Evolutionary conservation across 2,113 vertebrate genomes (phyloP), one percentile per base, ranked within the genome.

Genomic region (Chamaea fasciata): DNA sequence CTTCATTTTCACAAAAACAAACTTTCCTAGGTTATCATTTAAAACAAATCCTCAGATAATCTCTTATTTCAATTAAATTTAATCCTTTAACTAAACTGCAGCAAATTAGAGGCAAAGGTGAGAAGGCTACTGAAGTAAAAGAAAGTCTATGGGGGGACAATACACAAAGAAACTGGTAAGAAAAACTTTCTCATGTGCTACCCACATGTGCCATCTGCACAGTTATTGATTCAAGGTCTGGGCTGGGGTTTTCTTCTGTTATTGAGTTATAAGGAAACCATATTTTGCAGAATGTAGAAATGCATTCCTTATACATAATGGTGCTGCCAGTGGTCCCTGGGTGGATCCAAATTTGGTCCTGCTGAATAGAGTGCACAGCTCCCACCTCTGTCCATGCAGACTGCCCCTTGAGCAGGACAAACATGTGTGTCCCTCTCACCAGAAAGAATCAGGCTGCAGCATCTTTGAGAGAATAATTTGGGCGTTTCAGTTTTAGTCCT

Each of bases 51-150:
- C 42, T 70, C 30, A 77, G 55, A 86, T 69, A 67, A 92, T 74
- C 79, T 95, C 46, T 35, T 80, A 77, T 47, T 92, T 73, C 53
- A 91, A 46, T 65, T 94, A 89, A 87, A 92, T 83, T 49, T 89
- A 86, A 89, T 86, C 55, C 31, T 67, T 91, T 91, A 92, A 86
- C 87, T 92, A 59, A 91, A 92, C 21, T 50, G 41, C 42, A 83
- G 81, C 76, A 89, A 78, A 81, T 50, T 64, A 56, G 59, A 87
- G 31, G 24, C 60, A 83, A 87, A 92, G 42, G 56, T 70, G 42
- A 83, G 59, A 91, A 85, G 52, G 42, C 39, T 81, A 23, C 64
- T 47, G 59, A 89, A 31, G 56, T 20, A 78, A 35, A 65, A 90
- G 23, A 39, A 88, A 86, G 47, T 47, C 42, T 71, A 7, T 21